A percentile compares a stretch with the other conserved stretches of the same genome.
Conservation (phyloP, 2,888 invertebrate genomes). For the Nebria brevicollis region DNA sequence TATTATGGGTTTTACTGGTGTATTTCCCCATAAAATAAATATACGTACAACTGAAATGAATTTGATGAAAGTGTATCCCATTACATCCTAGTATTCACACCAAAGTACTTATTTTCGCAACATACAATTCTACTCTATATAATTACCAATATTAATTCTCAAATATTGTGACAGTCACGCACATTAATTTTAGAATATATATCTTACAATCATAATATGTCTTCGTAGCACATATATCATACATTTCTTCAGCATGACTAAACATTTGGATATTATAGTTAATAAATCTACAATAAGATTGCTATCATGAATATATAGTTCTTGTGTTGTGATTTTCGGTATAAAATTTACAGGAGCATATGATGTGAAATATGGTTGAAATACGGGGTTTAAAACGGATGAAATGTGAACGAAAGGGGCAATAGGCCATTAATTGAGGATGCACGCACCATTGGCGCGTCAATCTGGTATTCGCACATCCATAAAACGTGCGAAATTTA, state of each 20-base stretch:
- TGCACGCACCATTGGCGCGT: conserved; percentile 29
- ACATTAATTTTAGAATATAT: neutral
- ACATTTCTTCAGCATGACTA: neutral
- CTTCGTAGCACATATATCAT: neutral
- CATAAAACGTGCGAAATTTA: conserved; percentile 27
- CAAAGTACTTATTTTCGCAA: neutral
- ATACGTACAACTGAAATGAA: conserved; percentile 20
- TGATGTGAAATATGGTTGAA: neutral
- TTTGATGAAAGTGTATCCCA: conserved; percentile 15
- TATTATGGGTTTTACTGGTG: neutral
- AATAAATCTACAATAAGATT: neutral
- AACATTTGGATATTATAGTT: too few relatives aligned
- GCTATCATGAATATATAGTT: conserved; percentile 1
- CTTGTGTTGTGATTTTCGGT: neutral
- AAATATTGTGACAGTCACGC: neutral
- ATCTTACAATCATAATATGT: neutral
- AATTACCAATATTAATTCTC: neutral
- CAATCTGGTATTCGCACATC: conserved; percentile 10
- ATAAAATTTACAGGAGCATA: conserved; percentile 3
- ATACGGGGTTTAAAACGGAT: neutral
- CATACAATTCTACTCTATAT: neutral
- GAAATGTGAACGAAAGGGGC: neutral
- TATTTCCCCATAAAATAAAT: conserved; percentile 21
- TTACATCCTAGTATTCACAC: conserved; percentile 4
- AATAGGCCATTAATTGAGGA: conserved; percentile 32